Evolutionary conservation across 37 sponge, comb jelly and placozoan species (phyloP).

Genomic region (Bolinopsis microptera): DNA sequence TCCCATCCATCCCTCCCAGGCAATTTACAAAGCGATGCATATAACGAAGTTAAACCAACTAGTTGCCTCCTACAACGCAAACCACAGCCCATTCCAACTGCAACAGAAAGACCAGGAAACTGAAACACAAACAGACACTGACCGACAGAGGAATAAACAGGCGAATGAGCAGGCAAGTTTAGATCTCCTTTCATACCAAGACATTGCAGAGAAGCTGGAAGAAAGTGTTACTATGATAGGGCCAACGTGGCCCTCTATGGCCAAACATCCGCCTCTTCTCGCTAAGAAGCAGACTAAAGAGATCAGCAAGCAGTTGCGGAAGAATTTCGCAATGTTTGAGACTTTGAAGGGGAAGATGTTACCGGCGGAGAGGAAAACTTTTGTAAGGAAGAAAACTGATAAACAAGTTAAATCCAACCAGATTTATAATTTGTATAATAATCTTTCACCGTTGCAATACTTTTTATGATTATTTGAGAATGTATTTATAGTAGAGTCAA

Average conservation of each 20-base stretch:
- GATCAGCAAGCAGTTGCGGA: conserved; percentile 13
- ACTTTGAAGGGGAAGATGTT: conserved; percentile 14
- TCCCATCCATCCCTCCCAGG: neutral
- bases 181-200: neutral
- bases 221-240: conserved; percentile 16
- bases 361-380: neutral
- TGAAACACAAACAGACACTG: neutral
- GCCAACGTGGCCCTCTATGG: conserved; percentile 16
- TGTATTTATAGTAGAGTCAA: too few relatives aligned
- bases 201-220: neutral
- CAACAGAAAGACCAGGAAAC: too few relatives aligned
- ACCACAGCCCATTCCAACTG: neutral
- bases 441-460: neutral
- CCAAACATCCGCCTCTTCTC: conserved; percentile 26
- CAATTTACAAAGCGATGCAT: neutral
- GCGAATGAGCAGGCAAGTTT: neutral
- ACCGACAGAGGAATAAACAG: neutral
- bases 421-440: conserved; percentile 61
- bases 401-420: conserved; percentile 27
- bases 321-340: neutral
- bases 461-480: conserved; percentile 47
- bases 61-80: conserved; percentile 12
- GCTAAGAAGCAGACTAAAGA: conserved; percentile 25
- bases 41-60: conserved; percentile 31
- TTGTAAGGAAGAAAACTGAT: neutral